phyloP scores from a whole-genome alignment of 2,797 vertebrate species.

The Anolis apletophallus region DNA sequence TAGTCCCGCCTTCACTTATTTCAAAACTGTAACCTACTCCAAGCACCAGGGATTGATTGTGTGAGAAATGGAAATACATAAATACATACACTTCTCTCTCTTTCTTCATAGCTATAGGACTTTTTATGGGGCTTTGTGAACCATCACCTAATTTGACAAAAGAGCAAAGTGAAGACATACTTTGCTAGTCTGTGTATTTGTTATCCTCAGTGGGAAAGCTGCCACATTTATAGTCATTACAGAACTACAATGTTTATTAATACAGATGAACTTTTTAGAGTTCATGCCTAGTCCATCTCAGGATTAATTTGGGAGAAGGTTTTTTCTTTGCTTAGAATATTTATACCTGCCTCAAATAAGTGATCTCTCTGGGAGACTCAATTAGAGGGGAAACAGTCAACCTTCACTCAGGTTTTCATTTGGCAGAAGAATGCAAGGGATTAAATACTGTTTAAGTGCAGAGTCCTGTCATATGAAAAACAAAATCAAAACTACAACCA shows the following conservation, averaged over 20 bases:
- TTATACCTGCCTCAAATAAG: conserved; percentile 53
- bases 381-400: conserved; percentile 54
- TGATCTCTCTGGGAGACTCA: conserved; percentile 40
- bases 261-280: conserved; percentile 51
- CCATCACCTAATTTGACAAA: conserved; percentile 21
- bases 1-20: conserved; percentile 4
- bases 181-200: conserved; percentile 48
- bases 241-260: conserved; percentile 60
- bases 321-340: conserved; percentile 35
- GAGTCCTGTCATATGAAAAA: neutral
- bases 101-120: conserved; percentile 1
- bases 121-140: conserved; percentile 18
- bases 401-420: conserved; percentile 45
- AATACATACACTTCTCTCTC: conserved; percentile 16
- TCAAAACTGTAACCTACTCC: conserved; percentile 17
- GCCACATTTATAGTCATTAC: conserved; percentile 33
- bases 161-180: conserved; percentile 59
- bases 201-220: conserved; percentile 44
- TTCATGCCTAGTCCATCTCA: neutral
- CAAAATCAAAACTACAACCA: neutral
- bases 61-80: conserved; percentile 5
- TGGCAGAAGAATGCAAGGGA: conserved; percentile 14
- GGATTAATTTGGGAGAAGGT: conserved; percentile 20
- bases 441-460: neutral
- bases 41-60: neutral